Conservation (phyloP, 2,888 invertebrate species). For the Gortyna flavago region DNA sequence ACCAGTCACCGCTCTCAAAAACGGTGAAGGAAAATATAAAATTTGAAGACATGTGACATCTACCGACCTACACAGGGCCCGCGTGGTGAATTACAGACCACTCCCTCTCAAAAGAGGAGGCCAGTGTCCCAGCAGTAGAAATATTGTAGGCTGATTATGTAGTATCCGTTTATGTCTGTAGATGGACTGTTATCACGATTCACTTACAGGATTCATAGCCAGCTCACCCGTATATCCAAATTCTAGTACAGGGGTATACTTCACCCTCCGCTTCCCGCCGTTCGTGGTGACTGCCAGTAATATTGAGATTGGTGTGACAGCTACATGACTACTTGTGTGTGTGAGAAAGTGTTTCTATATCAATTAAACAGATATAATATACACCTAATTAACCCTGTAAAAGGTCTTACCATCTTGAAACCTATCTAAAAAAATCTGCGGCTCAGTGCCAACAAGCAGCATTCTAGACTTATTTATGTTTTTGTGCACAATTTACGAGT, state of each 20-base stretch:
- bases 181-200: neutral
- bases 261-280: neutral
- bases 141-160: neutral
- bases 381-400: too few species aligned
- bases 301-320: neutral
- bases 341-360: neutral
- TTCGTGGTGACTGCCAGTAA: neutral
- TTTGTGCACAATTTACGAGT: too few species aligned
- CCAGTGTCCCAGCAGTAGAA: too few species aligned
- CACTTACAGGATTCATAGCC: neutral
- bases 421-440: neutral
- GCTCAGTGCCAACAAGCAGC: neutral
- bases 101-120: neutral
- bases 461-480: too few species aligned
- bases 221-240: too few species aligned
- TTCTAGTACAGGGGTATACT: neutral
- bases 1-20: neutral
- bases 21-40: neutral
- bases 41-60: neutral
- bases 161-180: neutral
- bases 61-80: neutral
- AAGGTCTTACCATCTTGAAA: too few species aligned
- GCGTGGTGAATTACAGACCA: neutral
- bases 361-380: too few species aligned
- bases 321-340: too few species aligned